Percentiles rank a stretch among this genome's conserved stretches.
Conservation (phyloP, 2,888 invertebrate species). For the Hydropsyche betteni region DNA sequence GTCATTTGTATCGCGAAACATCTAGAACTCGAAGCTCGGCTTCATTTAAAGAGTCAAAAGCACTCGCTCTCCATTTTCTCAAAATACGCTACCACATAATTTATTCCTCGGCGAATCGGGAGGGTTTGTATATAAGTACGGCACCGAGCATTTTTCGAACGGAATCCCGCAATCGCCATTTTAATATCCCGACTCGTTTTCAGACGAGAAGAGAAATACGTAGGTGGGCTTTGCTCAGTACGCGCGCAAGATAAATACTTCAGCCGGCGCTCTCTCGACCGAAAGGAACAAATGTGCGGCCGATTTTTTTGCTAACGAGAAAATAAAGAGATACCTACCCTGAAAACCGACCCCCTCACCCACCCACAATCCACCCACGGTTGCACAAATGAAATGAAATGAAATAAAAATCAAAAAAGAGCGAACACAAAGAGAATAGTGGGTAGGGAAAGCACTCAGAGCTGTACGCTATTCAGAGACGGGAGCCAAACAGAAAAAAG, state of each 20-base stretch:
- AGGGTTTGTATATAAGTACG: background rate
- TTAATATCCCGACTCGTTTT: slow-evolving; percentile 36
- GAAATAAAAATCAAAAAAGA: slow-evolving; percentile 40
- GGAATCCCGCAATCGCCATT: slow-evolving; percentile 32
- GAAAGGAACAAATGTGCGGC: slow-evolving; percentile 45
- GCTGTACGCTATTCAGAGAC: slow-evolving; percentile 36
- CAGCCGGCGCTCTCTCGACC: slow-evolving; percentile 42
- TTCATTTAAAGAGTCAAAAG: slow-evolving; percentile 32
- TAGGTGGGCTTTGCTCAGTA: slow-evolving; percentile 5
- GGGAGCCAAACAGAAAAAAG: slow-evolving; percentile 48
- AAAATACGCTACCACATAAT: slow-evolving; percentile 29
- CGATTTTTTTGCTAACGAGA: slow-evolving; percentile 47
- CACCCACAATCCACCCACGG: background rate
- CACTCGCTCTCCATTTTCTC: slow-evolving; percentile 29
- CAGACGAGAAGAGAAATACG: slow-evolving; percentile 33
- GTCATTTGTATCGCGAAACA: slow-evolving; percentile 12
- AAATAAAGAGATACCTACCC: slow-evolving; percentile 43
- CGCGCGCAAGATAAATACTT: slow-evolving; percentile 42
- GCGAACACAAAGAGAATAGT: background rate
- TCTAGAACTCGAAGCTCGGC: background rate
- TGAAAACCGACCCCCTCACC: no score
- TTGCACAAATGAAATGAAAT: slow-evolving; percentile 46
- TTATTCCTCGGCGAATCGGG: slow-evolving; percentile 10
- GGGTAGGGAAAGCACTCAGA: slow-evolving; percentile 24
- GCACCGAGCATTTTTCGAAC: slow-evolving; percentile 25